phyloP scores from a whole-genome alignment of 2,888 invertebrate species.

The Leucoma salicis region DNA sequence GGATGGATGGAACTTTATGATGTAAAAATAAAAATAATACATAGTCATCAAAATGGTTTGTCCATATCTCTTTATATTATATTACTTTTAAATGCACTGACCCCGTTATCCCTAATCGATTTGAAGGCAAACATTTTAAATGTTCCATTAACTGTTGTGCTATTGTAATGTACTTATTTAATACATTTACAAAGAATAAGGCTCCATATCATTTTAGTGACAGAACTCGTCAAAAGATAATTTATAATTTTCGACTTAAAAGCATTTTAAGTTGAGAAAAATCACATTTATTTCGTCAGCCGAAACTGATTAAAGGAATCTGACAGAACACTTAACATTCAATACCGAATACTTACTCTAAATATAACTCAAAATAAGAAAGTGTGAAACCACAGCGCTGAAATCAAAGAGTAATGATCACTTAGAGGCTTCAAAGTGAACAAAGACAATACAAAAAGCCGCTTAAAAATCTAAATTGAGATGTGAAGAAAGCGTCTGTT shows the following conservation, averaged over 20 bases:
- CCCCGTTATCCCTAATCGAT: not conserved
- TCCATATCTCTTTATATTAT: no score
- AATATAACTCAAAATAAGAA: constrained; percentile 18
- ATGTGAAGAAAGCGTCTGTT: constrained; percentile 34
- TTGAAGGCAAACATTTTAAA: not conserved
- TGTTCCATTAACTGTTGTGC: not conserved
- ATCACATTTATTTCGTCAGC: constrained; percentile 8
- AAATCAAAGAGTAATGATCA: constrained; percentile 20
- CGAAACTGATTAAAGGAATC: constrained; percentile 3
- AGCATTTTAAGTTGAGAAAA: constrained; percentile 5
- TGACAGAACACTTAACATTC: constrained; percentile 5
- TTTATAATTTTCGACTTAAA: constrained; percentile 4
- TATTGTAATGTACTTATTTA: not conserved
- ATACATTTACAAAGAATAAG: not conserved
- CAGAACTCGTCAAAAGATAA: constrained; percentile 4
- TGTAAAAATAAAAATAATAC: no score
- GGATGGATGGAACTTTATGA: no score
- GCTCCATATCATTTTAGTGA: constrained; percentile 4
- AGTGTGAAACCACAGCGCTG: constrained; percentile 14
- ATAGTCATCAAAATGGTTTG: no score
- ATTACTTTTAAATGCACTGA: not conserved
- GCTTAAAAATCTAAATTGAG: constrained; percentile 38
- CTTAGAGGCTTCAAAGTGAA: constrained; percentile 30
- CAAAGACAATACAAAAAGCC: constrained; percentile 31
- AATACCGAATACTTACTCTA: constrained; percentile 9